Evolutionary conservation across 2,797 vertebrate genomes (phyloP), one percentile per base, ranked within the genome.

Genomic region (Parotocinclus haroldoi): DNA sequence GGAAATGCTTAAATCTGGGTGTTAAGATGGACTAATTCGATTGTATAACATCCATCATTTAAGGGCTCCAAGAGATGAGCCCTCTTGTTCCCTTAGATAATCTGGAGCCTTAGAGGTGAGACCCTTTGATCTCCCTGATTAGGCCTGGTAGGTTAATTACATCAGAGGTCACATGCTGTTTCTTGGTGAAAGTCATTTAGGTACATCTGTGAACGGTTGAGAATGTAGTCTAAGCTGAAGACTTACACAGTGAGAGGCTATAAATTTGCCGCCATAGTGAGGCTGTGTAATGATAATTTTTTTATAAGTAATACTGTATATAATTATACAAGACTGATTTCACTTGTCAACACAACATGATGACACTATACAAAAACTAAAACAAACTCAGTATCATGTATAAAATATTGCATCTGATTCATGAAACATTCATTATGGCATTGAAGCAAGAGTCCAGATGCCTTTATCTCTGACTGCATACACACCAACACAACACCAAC

Each of bases 71-170:
- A 18, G 38, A 63, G 69, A 71, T 66, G 50, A 61, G 63, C 61
- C 61, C 63, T n/a, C 19, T 39, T 37, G 63, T 52, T 57, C 40
- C 63, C 7, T 18, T 19, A 1, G 40, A 65, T 52, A 64, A 73
- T 45, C 27, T 61, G 52, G 58, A 68, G 65, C 66, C 56, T 54
- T 17, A 57, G 71, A 75, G 71, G 54, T 48, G 19, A 45, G 49
- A 13, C 54, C 44, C 70, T 75, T 71, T 71, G 50, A 71, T 77
- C 65, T 73, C 10, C 17, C 49, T 73, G 67, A 59, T 57, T 63
- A 57, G 18, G 9, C 16, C 59, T 72, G 63, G 69, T 49, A 68
- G 57, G 40, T 45, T 77, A 64, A 75, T 66, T 45, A 54, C 67
- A 58, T 79, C 45, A 75, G 44, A 70, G 42, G 49, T 61, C 63